Evolutionary conservation across 2,113 vertebrate genomes (phyloP).

Genomic region (Spea multiplicata): DNA sequence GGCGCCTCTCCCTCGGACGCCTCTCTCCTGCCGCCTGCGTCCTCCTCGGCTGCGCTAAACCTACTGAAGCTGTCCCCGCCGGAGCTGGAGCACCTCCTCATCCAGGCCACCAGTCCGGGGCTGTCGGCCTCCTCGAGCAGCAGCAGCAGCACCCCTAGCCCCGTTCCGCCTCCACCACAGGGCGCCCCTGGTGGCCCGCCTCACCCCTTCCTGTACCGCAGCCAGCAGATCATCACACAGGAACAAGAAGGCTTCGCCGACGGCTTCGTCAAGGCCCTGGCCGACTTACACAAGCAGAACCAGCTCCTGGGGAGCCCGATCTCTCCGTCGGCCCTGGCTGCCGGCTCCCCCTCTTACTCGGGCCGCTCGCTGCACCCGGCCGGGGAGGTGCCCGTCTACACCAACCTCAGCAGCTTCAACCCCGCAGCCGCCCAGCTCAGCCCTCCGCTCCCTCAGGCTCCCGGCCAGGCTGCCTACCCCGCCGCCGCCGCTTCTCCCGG

Average conservation of each 20-base stretch:
- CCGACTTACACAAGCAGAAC: constrained; percentile 73
- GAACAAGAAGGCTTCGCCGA: constrained; percentile 72
- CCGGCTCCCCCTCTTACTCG: constrained; percentile 50
- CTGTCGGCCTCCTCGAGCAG: constrained; percentile 19
- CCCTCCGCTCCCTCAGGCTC: constrained; percentile 49
- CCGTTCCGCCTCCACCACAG: background rate
- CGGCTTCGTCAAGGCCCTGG: constrained; percentile 71
- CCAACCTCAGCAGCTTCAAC: constrained; percentile 64
- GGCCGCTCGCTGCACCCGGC: constrained; percentile 50
- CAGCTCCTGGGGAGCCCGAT: constrained; percentile 64
- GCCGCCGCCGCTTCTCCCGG: constrained; percentile 45
- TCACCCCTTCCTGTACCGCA: constrained; percentile 62
- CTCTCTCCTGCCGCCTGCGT: constrained; percentile 22
- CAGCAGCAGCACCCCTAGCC: background rate
- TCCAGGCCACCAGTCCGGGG: constrained; percentile 27
- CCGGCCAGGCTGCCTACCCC: constrained; percentile 37
- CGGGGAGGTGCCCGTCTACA: constrained; percentile 65
- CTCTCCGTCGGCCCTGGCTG: constrained; percentile 55
- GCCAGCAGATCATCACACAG: constrained; percentile 61
- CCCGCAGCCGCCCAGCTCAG: constrained; percentile 52
- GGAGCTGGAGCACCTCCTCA: constrained; percentile 37
- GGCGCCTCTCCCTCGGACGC: background rate
- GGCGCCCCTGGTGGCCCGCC: background rate
- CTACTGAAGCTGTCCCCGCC: constrained; percentile 41
- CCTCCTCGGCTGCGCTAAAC: constrained; percentile 23